These are phyloP conservation scores for Bradypodion ventrale DNA, from an alignment of 2,797 vertebrate species.

Conservation along the genomic window DNA sequence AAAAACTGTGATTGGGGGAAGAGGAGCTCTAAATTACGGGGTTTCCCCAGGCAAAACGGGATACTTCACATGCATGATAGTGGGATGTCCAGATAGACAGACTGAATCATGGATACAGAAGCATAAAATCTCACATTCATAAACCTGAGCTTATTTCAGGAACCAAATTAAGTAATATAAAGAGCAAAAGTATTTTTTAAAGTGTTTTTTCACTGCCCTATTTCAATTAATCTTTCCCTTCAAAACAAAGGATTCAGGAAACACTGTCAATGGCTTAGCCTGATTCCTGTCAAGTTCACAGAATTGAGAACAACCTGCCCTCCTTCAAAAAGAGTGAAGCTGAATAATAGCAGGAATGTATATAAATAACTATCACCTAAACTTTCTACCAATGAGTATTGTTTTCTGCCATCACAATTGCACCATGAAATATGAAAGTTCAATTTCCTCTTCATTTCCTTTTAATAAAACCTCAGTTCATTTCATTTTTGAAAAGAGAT, in stretches of 20 bases:
- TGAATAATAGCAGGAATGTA: constrained; percentile 39
- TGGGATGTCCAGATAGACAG: too few relatives aligned
- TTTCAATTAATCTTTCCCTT: constrained; percentile 53
- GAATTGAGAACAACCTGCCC: constrained; percentile 37
- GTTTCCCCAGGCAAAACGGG: too few relatives aligned
- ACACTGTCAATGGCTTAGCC: constrained; percentile 5
- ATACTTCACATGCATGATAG: too few relatives aligned
- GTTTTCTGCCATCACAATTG: constrained; percentile 78
- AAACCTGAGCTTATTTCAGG: too few relatives aligned
- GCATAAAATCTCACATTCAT: too few relatives aligned
- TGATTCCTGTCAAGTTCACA: constrained; percentile 30
- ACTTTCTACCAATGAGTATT: constrained; percentile 72
- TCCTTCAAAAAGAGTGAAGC: constrained; percentile 51
- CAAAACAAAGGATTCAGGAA: constrained; percentile 12
- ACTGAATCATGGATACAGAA: too few relatives aligned
- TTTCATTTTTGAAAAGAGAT: constrained; percentile 79
- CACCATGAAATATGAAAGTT: constrained; percentile 79
- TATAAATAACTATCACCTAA: constrained; percentile 72
- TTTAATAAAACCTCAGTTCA: constrained; percentile 80
- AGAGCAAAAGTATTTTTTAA: not conserved
- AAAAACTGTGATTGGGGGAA: too few relatives aligned
- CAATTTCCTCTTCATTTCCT: constrained; percentile 83
- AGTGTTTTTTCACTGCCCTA: constrained; percentile 21
- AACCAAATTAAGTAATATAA: not conserved
- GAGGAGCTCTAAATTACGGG: too few relatives aligned